A percentile compares a stretch with the other conserved stretches of the same genome.
Conservation (phyloP, 2,113 vertebrate genomes). For the Prietella phreatophila region DNA sequence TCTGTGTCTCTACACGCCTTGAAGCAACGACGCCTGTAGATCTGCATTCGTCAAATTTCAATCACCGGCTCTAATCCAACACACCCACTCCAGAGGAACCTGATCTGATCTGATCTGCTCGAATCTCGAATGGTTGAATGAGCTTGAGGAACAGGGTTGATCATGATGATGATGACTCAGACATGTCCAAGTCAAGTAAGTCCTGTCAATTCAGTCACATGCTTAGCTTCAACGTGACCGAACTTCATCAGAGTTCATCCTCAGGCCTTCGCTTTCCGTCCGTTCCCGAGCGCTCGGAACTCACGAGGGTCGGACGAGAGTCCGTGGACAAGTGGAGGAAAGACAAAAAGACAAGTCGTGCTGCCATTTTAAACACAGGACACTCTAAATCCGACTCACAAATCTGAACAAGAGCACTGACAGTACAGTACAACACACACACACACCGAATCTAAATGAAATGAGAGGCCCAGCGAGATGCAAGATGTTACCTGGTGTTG, state of each 20-base stretch:
- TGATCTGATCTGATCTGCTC: conserved; percentile 10
- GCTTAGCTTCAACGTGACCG: neutral
- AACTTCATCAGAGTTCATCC: neutral
- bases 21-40: neutral
- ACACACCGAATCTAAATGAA: neutral
- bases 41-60: neutral
- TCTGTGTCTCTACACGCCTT: neutral
- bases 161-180: neutral
- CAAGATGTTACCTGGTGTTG: conserved; percentile 67
- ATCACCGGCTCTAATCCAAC: neutral
- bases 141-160: neutral
- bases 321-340: neutral
- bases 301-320: neutral
- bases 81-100: conserved; percentile 4
- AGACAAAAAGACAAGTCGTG: neutral
- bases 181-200: neutral
- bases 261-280: neutral
- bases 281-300: neutral
- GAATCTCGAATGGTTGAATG: no score
- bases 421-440: no score
- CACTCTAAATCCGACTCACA: neutral
- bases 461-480: neutral
- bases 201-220: neutral
- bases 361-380: no score
- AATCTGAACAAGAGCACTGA: no score